Evolutionary conservation across 2,113 vertebrate genomes (phyloP).

Genomic region (Xenotilapia flavipinnis): DNA sequence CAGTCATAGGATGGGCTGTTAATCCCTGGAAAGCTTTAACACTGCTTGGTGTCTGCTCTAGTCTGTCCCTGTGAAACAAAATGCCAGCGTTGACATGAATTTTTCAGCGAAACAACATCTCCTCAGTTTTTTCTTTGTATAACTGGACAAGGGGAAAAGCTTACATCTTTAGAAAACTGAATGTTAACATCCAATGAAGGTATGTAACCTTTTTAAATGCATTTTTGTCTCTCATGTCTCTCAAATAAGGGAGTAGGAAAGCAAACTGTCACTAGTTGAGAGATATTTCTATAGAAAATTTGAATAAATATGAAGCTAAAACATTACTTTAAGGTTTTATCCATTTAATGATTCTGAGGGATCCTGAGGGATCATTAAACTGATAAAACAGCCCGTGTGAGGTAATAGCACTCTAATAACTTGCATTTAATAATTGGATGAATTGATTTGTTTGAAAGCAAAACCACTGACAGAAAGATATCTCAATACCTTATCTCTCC

Average conservation of each 20-base stretch:
- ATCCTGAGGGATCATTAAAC: not conserved
- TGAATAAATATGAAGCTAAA: not conserved
- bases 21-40: not conserved
- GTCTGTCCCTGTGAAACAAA: not conserved
- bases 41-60: not conserved
- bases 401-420: not conserved
- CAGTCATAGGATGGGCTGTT: not conserved
- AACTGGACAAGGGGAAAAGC: not conserved
- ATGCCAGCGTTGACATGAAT: not conserved
- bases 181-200: not conserved
- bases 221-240: not conserved
- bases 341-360: not conserved
- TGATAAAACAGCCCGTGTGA: not conserved
- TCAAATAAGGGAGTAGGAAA: not conserved
- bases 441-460: not conserved
- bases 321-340: not conserved
- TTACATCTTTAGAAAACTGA: not conserved
- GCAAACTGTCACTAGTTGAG: not conserved
- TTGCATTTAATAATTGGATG: not conserved
- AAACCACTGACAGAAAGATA: not conserved
- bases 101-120: not conserved
- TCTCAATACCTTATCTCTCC: not conserved
- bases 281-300: not conserved
- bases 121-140: not conserved
- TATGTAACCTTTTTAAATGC: not conserved